A percentile compares a stretch with the other conserved stretches of the same genome.
Conservation (phyloP, 2,113 vertebrate species). For the Rhadina sibilatrix region DNA sequence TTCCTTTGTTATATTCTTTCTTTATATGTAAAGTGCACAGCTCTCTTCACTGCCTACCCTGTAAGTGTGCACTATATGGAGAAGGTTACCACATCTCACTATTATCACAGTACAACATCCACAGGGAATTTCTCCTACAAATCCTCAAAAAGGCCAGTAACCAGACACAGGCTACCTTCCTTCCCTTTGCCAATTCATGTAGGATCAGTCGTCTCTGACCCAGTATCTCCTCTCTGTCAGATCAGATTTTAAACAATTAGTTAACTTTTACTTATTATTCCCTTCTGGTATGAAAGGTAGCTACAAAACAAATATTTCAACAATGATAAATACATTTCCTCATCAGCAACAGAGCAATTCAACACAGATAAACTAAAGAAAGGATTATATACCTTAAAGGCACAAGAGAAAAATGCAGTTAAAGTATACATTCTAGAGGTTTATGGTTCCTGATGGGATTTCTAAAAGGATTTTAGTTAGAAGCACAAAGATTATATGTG, state of each 20-base stretch:
- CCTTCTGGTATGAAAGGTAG: not conserved
- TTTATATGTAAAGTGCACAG: not conserved
- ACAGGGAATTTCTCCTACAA: not conserved
- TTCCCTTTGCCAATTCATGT: not conserved
- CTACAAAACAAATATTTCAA: not conserved
- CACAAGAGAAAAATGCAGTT: not conserved
- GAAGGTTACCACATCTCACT: not conserved
- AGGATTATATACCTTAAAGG: not conserved
- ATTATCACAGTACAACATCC: not conserved
- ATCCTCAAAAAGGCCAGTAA: not conserved
- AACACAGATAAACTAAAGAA: not conserved
- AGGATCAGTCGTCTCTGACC: not conserved
- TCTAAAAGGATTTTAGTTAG: not conserved
- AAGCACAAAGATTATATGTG: not conserved
- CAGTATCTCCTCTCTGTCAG: not conserved
- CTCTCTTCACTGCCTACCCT: not conserved
- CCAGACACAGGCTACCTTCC: not conserved
- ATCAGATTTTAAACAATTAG: not conserved
- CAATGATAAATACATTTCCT: conserved; percentile 11
- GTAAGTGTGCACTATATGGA: not conserved
- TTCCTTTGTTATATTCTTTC: not conserved
- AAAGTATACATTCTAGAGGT: not conserved
- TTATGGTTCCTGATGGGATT: not conserved
- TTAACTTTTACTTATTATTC: conserved; percentile 12
- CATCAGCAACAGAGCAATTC: not conserved